Evolutionary conservation across 2,797 vertebrate species (phyloP).

Genomic region (Muraenolepis orangiensis): DNA sequence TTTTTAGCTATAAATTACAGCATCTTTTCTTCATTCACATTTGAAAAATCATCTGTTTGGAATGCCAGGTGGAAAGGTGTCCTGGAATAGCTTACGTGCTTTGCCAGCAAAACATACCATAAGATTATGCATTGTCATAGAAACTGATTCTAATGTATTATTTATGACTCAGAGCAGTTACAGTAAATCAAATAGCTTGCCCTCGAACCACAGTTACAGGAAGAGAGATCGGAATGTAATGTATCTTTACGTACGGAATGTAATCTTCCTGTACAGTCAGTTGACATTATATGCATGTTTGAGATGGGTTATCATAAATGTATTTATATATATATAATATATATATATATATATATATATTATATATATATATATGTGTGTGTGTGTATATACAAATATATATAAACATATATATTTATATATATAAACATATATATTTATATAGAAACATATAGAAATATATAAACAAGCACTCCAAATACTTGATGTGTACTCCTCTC

Average conservation of each 20-base stretch:
- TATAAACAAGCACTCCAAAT: background rate
- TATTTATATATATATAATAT: no score
- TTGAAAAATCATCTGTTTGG: slow-evolving; percentile 25
- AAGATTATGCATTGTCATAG: slow-evolving; percentile 17
- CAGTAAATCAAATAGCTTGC: background rate
- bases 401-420: no score
- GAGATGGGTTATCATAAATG: background rate
- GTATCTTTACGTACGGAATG: background rate
- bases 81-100: slow-evolving; percentile 38
- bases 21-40: slow-evolving; percentile 18
- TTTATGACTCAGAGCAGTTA: slow-evolving; percentile 12
- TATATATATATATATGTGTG: no score
- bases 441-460: no score
- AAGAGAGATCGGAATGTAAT: background rate
- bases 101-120: slow-evolving; percentile 31
- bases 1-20: slow-evolving; percentile 14
- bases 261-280: background rate
- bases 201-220: background rate
- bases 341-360: no score
- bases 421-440: no score
- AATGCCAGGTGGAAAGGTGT: slow-evolving; percentile 28
- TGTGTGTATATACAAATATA: no score
- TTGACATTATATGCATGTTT: background rate
- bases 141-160: slow-evolving; percentile 11
- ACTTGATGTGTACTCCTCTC: background rate